Evolutionary conservation across 2,888 invertebrate genomes (phyloP).

Genomic region (Melipona bicolor): DNA sequence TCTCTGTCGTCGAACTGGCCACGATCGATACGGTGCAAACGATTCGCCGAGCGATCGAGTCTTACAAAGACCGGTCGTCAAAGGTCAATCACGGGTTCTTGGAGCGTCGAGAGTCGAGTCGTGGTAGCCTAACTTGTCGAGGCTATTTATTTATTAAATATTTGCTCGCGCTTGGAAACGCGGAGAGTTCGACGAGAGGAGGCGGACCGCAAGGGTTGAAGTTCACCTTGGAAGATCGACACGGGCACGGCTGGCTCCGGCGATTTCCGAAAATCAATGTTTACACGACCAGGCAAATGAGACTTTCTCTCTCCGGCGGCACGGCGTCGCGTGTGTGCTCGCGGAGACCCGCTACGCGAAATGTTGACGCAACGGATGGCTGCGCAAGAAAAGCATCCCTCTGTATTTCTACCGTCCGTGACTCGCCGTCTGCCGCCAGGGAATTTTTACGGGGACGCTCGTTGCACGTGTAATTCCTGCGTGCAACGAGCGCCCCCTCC

Average conservation of each 20-base stretch:
- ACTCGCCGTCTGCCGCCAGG: not conserved
- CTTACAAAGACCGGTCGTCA: constrained; percentile 1
- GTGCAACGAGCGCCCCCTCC: not conserved
- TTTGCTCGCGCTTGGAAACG: constrained; percentile 30
- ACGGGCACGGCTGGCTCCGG: constrained; percentile 26
- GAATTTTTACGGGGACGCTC: not conserved
- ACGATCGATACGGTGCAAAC: constrained; percentile 24
- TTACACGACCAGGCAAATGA: constrained; percentile 55
- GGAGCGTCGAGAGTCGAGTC: not conserved
- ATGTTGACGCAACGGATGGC: constrained; percentile 66
- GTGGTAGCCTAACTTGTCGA: not conserved
- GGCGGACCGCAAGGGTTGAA: constrained; percentile 47
- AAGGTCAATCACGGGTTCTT: constrained; percentile 27
- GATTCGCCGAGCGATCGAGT: not conserved
- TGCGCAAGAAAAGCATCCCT: constrained; percentile 67
- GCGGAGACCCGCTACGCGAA: constrained; percentile 51
- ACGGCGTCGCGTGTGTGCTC: constrained; percentile 46
- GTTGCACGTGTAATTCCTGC: not conserved
- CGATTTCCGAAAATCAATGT: constrained; percentile 68
- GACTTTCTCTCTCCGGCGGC: constrained; percentile 44
- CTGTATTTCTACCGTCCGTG: constrained; percentile 11
- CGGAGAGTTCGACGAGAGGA: not conserved
- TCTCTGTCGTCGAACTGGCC: not conserved
- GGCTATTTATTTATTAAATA: constrained; percentile 52
- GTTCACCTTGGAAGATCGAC: constrained; percentile 45